Conservation (phyloP, 2,888 invertebrate genomes). For the Drosophila algonquin region DNA sequence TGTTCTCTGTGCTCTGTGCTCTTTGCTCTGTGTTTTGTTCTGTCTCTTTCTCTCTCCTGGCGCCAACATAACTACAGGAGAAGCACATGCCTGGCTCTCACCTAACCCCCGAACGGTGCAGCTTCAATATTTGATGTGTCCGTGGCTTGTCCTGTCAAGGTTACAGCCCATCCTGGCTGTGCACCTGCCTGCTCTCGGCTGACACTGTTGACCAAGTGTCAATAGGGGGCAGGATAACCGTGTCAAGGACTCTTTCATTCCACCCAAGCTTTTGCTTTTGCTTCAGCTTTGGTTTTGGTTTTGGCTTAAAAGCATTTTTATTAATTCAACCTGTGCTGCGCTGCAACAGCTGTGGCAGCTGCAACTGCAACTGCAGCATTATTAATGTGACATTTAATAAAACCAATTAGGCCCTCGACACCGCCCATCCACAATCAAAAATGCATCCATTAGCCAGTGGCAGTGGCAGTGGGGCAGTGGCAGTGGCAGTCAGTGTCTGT, state of each 20-base stretch:
- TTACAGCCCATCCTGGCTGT: background rate
- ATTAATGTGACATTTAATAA: conserved; percentile 69
- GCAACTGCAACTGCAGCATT: conserved; percentile 46
- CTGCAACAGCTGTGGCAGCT: too few relatives aligned
- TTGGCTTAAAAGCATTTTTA: conserved; percentile 37
- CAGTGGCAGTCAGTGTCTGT: conserved; percentile 38
- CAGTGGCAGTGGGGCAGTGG: conserved; percentile 30
- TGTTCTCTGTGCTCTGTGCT: background rate
- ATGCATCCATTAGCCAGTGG: conserved; percentile 50
- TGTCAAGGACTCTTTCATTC: conserved; percentile 38
- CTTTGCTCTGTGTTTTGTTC: background rate
- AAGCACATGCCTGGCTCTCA: conserved; percentile 26
- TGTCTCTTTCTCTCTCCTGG: background rate
- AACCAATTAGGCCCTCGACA: conserved; percentile 74
- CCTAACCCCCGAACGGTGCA: conserved; percentile 26
- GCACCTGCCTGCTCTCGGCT: background rate
- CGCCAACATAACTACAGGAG: conserved; percentile 31
- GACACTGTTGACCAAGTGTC: conserved; percentile 40
- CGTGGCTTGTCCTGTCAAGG: conserved; percentile 33
- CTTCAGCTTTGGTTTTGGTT: background rate
- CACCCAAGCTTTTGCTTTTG: background rate
- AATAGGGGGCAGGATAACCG: conserved; percentile 33
- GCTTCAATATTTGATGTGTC: conserved; percentile 51
- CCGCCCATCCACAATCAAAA: conserved; percentile 47
- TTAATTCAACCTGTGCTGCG: conserved; percentile 41